phyloP scores from a whole-genome alignment of 2,113 vertebrate species.

The Saimiri boliviensis region DNA sequence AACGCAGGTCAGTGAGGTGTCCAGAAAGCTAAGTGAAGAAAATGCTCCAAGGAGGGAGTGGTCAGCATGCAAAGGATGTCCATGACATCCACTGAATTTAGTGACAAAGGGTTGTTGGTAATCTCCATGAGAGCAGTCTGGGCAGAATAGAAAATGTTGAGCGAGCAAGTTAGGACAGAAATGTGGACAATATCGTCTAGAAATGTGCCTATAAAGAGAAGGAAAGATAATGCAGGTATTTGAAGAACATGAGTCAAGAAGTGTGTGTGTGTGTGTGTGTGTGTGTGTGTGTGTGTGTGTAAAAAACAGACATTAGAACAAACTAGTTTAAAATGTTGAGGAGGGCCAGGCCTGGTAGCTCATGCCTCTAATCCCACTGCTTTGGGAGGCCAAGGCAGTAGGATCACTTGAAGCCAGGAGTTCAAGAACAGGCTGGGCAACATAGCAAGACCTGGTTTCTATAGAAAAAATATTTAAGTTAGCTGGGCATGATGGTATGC shows the following conservation, averaged over 20 bases:
- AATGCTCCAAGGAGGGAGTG: background rate
- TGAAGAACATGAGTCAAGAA: background rate
- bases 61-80: background rate
- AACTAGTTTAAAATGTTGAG: background rate
- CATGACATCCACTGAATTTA: background rate
- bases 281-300: too few relatives aligned
- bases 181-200: background rate
- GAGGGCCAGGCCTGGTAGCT: background rate
- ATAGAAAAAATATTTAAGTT: background rate
- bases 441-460: background rate
- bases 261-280: too few relatives aligned
- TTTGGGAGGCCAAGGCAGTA: background rate
- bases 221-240: background rate
- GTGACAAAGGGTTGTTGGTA: background rate
- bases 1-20: background rate
- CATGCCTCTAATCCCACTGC: background rate
- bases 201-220: background rate
- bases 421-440: background rate
- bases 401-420: background rate
- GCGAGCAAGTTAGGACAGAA: background rate
- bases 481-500: fast-evolving
- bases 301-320: background rate
- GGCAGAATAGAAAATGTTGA: background rate
- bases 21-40: background rate
- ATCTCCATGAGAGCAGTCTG: background rate